Evolutionary conservation across 2,113 vertebrate species (phyloP), one percentile per base, ranked within the genome.

Genomic region (Hippocampus abdominalis): DNA sequence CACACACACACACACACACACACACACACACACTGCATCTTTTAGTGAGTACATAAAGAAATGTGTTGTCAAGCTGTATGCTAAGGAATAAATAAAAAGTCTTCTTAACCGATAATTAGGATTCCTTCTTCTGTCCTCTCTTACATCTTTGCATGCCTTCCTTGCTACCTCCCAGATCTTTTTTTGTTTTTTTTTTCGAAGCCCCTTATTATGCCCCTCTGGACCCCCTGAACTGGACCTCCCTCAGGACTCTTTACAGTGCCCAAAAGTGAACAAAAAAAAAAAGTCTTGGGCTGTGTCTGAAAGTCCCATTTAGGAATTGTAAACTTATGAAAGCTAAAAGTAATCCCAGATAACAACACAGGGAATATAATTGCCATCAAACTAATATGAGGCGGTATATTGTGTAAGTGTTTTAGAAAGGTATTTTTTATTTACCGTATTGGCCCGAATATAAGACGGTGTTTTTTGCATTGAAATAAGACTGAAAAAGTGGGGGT

Each of bases 31-130:
- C 29, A 29, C 51, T 65, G 74, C 70, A 81, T 13, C 65, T 75
- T 81, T 84, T 36, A 83, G 67, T 4, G 48, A 2, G 32, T 49
- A 61, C 61, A 82, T 81, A 78, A 82, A 85, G 74, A 82, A 73
- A 76, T 56, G 67, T 67, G 70, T 72, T 77, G 75, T 49, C 16
- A 49, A 49, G 16, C 46, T 82, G 74, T 72, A 59, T 49, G 49
- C 67, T 76, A 57, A 62, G 23, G 75, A 82, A 78, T 74, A 82
- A 36, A 36, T 36, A 36, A 36, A 84, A 83, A 74, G 74, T 79
- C 79, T 75, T 78, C 70, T 36, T 36, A 36, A 62, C 62, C 56
- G 42, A 77, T 64, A 68, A 81, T 85, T 76, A 80, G 56, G 68
- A 69, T 53, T 70, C 64, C 68, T 64, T 32, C 64, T 54, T 68